phyloP scores from a whole-genome alignment of 2,113 vertebrate species.

The Nyctereutes procyonoides region DNA sequence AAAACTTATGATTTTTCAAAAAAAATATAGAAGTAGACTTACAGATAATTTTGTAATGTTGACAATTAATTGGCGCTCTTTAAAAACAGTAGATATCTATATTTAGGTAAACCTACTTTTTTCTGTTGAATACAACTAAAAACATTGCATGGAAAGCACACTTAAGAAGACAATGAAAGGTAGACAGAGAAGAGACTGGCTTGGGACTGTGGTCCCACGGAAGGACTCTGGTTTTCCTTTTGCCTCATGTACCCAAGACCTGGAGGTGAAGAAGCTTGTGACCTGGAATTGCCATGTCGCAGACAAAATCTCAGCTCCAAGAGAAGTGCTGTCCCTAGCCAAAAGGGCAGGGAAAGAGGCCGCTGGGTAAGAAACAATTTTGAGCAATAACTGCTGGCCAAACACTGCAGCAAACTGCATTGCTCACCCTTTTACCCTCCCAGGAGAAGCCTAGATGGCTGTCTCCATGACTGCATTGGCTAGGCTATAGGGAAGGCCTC shows the following conservation, averaged over 20 bases:
- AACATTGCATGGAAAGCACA: not conserved
- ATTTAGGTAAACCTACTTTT: not conserved
- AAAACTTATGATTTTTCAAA: not conserved
- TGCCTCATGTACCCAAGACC: not conserved
- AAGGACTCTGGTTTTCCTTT: not conserved
- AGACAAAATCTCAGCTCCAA: too few relatives aligned
- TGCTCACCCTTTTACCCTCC: not conserved
- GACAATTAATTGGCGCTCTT: not conserved
- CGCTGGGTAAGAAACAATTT: not conserved
- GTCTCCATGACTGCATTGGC: not conserved
- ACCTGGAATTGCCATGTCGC: not conserved
- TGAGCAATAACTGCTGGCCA: not conserved
- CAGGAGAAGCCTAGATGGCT: not conserved
- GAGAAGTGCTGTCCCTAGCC: too few relatives aligned
- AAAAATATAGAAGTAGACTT: not conserved
- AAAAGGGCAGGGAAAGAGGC: not conserved
- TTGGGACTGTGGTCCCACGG: not conserved
- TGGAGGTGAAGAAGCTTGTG: not conserved
- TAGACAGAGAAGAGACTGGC: not conserved
- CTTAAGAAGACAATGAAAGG: not conserved
- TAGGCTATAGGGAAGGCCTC: not conserved
- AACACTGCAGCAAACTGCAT: not conserved
- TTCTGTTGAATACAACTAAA: not conserved
- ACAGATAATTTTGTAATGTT: not conserved
- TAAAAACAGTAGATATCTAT: not conserved